Evolutionary conservation across 2,888 invertebrate species (phyloP).

Genomic region (Ormyrus pomaceus): DNA sequence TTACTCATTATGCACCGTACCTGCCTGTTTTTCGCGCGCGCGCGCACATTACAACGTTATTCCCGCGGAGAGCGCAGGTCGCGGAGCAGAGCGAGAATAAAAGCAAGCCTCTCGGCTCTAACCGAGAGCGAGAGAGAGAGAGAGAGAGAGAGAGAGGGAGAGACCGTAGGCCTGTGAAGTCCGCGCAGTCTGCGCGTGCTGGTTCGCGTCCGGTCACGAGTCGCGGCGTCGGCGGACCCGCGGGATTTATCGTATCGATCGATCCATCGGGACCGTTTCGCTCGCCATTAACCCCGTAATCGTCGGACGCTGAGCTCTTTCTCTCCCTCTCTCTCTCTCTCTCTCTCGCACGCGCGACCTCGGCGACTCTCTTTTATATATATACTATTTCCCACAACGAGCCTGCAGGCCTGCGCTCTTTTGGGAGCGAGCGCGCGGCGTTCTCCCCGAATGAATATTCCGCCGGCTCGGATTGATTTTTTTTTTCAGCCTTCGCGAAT

Average conservation of each 20-base stretch:
- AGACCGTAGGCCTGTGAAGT: not conserved
- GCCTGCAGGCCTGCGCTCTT: slow-evolving; percentile 45
- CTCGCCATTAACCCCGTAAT: slow-evolving; percentile 62
- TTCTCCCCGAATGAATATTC: slow-evolving; percentile 28
- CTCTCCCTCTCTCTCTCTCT: slow-evolving; percentile 18
- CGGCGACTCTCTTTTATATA: slow-evolving; percentile 43
- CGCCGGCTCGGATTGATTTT: too few relatives aligned
- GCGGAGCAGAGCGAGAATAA: not conserved
- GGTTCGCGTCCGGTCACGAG: slow-evolving; percentile 58
- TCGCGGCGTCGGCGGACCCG: slow-evolving; percentile 51
- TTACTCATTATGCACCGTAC: too few relatives aligned
- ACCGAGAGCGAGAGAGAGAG: not conserved
- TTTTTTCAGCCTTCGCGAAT: too few relatives aligned
- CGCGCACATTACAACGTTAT: too few relatives aligned
- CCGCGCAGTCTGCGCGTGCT: slow-evolving; percentile 18
- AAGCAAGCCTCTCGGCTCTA: not conserved
- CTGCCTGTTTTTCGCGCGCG: too few relatives aligned
- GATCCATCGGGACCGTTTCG: slow-evolving; percentile 58
- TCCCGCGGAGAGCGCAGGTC: too few relatives aligned
- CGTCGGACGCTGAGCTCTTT: slow-evolving; percentile 53
- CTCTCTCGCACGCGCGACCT: slow-evolving; percentile 1
- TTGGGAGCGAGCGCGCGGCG: slow-evolving; percentile 35
- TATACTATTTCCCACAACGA: slow-evolving; percentile 42
- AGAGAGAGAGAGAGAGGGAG: not conserved
- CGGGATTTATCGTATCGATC: slow-evolving; percentile 61